Percentiles rank a stretch among this genome's conserved stretches.
Conservation (phyloP, 1,140 invertebrate genomes). For the Aphis craccivora region DNA sequence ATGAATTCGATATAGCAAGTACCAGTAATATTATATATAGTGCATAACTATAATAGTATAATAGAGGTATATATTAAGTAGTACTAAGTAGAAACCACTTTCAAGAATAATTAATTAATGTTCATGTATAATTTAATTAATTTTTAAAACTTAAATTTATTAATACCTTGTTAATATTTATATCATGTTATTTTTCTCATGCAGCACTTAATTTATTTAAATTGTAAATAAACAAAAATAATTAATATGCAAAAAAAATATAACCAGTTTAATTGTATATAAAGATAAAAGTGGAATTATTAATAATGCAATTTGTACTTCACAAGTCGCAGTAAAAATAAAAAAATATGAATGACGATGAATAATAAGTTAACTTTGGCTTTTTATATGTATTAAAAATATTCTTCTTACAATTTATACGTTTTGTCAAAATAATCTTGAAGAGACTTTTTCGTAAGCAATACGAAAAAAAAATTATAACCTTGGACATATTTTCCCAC, state of each 20-base stretch:
- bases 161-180: background rate
- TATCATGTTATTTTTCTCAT: background rate
- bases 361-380: background rate
- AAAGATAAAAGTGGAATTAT: background rate
- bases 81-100: background rate
- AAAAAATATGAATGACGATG: background rate
- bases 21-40: background rate
- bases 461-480: conserved; percentile 21
- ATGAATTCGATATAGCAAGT: background rate
- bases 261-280: background rate
- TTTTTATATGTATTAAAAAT: background rate
- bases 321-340: background rate
- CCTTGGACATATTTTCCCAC: conserved; percentile 49
- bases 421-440: background rate
- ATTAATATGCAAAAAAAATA: background rate
- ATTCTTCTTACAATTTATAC: background rate
- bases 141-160: background rate
- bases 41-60: background rate
- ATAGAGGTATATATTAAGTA: background rate
- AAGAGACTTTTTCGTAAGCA: background rate
- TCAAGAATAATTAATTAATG: background rate
- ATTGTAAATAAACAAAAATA: background rate
- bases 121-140: background rate
- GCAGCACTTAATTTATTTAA: background rate
- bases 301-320: background rate